These are phyloP conservation scores for Euthynnus affinis DNA, from an alignment of 2,797 vertebrate genomes.

Conservation along the genomic window DNA sequence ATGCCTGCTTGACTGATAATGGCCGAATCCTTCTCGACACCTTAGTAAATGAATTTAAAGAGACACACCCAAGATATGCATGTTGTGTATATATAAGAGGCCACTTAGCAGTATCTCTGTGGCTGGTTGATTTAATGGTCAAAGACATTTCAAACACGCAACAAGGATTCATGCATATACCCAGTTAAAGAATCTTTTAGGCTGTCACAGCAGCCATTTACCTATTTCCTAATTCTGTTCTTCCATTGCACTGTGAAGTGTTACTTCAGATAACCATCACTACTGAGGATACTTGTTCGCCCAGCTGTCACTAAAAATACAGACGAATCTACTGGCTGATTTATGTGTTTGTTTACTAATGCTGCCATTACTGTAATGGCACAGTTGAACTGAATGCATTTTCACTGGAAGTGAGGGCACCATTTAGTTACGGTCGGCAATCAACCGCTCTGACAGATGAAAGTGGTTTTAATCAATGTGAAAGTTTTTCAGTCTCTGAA, in stretches of 20 bases:
- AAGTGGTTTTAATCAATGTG: too few species aligned
- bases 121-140: neutral
- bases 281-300: neutral
- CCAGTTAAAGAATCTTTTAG: neutral
- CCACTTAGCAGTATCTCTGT: neutral
- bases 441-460: too few species aligned
- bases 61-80: neutral
- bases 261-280: neutral
- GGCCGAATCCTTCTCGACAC: slow-evolving; percentile 21
- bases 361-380: too few species aligned
- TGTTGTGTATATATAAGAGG: neutral
- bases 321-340: too few species aligned
- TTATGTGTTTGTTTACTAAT: too few species aligned
- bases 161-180: neutral
- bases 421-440: too few species aligned
- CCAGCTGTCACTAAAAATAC: neutral
- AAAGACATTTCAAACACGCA: neutral
- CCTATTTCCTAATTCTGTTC: neutral
- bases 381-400: too few species aligned
- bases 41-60: slow-evolving; percentile 28
- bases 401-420: too few species aligned
- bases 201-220: neutral
- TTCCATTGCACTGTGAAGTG: neutral
- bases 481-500: neutral
- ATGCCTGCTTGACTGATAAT: slow-evolving; percentile 44